Evolutionary conservation across 2,888 invertebrate genomes (phyloP), one percentile per base, ranked within the genome.

Genomic region (Tinea pellionella): DNA sequence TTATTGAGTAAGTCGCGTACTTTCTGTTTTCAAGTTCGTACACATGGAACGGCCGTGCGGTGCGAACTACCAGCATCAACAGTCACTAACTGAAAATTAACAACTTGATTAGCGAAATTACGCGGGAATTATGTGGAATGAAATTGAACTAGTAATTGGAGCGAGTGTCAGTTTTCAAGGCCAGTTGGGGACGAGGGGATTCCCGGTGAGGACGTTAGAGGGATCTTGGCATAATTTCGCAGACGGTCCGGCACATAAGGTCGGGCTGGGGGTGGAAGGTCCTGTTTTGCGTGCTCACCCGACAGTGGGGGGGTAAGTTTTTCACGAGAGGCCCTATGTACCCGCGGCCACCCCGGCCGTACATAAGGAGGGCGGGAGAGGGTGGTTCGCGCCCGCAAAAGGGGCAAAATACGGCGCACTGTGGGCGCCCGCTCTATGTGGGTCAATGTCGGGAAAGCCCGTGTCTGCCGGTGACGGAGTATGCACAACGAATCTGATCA

Each of bases 371-470:
- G 87, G 86, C 77, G 82, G 84, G 72, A 66, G 74, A 71, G 84
- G 87, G 86, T 75, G 86, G 81, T 80, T 84, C 80, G 86, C 84
- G 82, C 88, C 87, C 87, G 87, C 87, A 87, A 87, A 87, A 87
- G 87, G 87, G 87, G 87, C 87, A 87, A 87, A 87, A 87, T 87
- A 86, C 87, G 85, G 83, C 83, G 86, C 85, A 83, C 85, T 86
- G 83, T 85, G 86, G 82, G 86, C 84, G 84, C 86, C 82, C 82
- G 85, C 73, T 83, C 83, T 84, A 87, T 87, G 84, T 88, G 86
- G 88, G 88, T 88, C 88, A 88, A 88, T 88, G 88, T 85, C 88
- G 88, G 88, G 88, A 86, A 88, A 88, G 84, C 86, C 86, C 86
- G 86, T 85, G 86, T 87, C 86, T 87, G 80, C 86, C 83, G 80